A percentile compares a stretch with the other conserved stretches of the same genome.
These are phyloP conservation scores for Cephalopholis sonnerati DNA, from an alignment of 2,113 vertebrate species.

Conservation along the genomic window DNA sequence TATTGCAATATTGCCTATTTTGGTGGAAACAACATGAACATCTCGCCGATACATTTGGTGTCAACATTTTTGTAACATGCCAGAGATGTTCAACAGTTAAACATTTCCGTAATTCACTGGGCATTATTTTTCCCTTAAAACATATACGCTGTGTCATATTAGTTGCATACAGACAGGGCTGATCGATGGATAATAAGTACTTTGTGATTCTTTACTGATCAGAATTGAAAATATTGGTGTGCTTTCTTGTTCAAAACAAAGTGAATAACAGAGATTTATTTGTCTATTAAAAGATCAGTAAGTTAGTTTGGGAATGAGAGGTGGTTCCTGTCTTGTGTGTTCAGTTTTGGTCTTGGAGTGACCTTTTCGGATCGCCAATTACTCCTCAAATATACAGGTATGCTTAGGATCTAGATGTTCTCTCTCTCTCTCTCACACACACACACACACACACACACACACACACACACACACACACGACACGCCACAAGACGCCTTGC, in stretches of 20 bases:
- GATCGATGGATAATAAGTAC: neutral
- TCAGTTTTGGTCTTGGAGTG: rapidly evolving
- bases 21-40: too few species aligned
- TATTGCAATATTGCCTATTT: too few species aligned
- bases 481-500: neutral
- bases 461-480: neutral
- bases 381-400: neutral
- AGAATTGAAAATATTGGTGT: neutral
- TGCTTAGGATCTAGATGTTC: neutral
- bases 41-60: too few species aligned
- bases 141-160: too few species aligned
- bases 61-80: too few species aligned
- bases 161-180: too few species aligned
- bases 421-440: neutral
- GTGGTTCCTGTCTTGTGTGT: neutral
- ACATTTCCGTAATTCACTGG: too few species aligned
- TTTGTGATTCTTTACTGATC: neutral
- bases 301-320: neutral
- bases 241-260: neutral
- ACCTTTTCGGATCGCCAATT: neutral
- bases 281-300: neutral
- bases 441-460: neutral
- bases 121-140: too few species aligned
- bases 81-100: too few species aligned
- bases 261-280: neutral